Base-by-base conservation (phyloP, 2,797 vertebrate species). In the Centroberyx gerrardi region DNA sequence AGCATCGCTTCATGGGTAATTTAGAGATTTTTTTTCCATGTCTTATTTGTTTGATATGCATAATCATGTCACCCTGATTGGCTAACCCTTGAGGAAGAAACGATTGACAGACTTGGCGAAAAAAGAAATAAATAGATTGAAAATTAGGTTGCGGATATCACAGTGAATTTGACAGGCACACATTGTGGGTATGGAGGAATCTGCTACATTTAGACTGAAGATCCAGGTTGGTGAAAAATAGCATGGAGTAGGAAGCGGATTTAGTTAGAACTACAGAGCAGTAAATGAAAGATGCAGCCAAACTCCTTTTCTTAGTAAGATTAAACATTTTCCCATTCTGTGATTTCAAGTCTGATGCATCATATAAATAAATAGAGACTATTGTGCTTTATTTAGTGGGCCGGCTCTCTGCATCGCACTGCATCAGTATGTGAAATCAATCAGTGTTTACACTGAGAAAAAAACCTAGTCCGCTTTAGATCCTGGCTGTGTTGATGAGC, bases 401-500 rank as follows among this genome's bases (percentile, higher is more conserved):
- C 74, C 51, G 13, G 69, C 1, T 44, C 33, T 31, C 8, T 15
- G 54, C n/a, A 0, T 65, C 62, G 27, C 33, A 28, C 8, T 15
- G 54, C n/a, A 0, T 65, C 62, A n/a, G 52, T 31, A 2, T 67
- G 33, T 70, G 52, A 58, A 74, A 85, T 86, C 76, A 76, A 69
- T 81, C 72, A 60, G 49, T 33, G 38, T 78, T 55, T n/a, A 44
- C 18, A 66, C 3, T 15, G 58, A 62, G 44, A 60, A 22, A 8
- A 22, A 22, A 33, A 18, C 15, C 3, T 2, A 2, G 55, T 54
- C 90, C 85, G 93, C 93, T 94, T 94, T 88, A 84, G 91, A 94
- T 93, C 89, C 87, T 91, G 85, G 88, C 93, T 94, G 92, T 93
- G 92, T 93, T 95, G 93, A 96, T 95, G 95, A 95, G 95, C 71